A percentile compares a stretch with the other conserved stretches of the same genome.
Evolutionary conservation across 2,888 invertebrate genomes (phyloP).

Genomic region (Leucophenga montana): DNA sequence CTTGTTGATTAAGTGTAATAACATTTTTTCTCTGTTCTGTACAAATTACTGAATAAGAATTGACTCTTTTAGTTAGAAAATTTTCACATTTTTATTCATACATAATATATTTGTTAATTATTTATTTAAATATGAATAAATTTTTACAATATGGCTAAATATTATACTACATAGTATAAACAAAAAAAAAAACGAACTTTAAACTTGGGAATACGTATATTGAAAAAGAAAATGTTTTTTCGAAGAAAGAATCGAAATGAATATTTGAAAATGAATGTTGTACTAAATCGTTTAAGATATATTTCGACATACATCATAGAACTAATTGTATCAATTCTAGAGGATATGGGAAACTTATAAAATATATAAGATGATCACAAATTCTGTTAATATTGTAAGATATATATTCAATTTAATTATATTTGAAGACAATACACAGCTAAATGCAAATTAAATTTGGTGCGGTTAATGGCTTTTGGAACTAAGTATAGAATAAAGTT

Average conservation of each 20-base stretch:
- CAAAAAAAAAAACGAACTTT: no score
- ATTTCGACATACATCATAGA: no score
- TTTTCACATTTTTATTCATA: slow-evolving; percentile 70
- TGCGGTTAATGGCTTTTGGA: no score
- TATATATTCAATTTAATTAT: not conserved
- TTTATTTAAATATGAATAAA: slow-evolving; percentile 47
- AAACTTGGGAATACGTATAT: no score
- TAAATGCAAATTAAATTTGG: no score
- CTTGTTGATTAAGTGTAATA: slow-evolving; percentile 38
- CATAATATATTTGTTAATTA: slow-evolving; percentile 65
- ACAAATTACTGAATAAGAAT: slow-evolving; percentile 73
- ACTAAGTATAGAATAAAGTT: no score
- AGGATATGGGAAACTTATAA: not conserved
- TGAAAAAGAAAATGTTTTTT: no score
- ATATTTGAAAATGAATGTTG: no score
- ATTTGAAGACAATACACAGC: no score
- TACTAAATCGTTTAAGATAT: not conserved
- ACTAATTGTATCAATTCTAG: not conserved
- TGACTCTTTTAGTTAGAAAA: slow-evolving; percentile 74
- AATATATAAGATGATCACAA: no score
- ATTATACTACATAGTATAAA: not conserved
- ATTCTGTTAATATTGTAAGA: no score
- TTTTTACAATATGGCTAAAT: slow-evolving; percentile 24
- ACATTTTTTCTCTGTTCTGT: slow-evolving; percentile 65
- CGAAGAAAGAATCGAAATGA: no score